A percentile compares a stretch with the other conserved stretches of the same genome.
phyloP scores from a whole-genome alignment of 2,797 vertebrate species.

The Crypturellus tataupa region DNA sequence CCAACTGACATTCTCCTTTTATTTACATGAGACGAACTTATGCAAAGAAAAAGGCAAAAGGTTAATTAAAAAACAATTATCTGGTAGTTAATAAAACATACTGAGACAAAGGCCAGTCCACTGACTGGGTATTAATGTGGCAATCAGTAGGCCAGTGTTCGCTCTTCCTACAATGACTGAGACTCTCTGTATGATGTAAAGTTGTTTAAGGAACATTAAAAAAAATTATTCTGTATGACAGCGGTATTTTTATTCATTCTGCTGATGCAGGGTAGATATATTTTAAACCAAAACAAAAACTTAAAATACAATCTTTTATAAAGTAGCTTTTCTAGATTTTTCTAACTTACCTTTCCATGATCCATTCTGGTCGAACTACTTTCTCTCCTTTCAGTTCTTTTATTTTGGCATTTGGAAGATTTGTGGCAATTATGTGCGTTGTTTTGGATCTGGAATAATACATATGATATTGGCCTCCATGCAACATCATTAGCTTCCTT shows the following conservation, averaged over 20 bases:
- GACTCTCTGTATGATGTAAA: neutral
- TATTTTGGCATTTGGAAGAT: slow-evolving; percentile 96
- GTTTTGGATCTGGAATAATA: slow-evolving; percentile 97
- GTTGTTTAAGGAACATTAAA: neutral
- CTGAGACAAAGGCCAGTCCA: neutral
- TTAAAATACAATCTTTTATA: neutral
- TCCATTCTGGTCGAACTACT: slow-evolving; percentile 95
- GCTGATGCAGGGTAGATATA: neutral
- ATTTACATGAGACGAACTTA: neutral
- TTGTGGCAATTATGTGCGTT: slow-evolving; percentile 96
- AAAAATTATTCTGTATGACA: neutral
- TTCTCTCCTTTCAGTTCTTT: slow-evolving; percentile 94
- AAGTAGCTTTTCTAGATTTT: neutral
- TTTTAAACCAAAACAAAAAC: neutral
- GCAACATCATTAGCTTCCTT: slow-evolving; percentile 95
- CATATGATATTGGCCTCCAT: slow-evolving; percentile 94
- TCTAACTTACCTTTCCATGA: slow-evolving; percentile 91
- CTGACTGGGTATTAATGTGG: neutral
- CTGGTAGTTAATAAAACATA: neutral
- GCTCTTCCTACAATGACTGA: neutral
- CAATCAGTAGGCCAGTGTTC: neutral
- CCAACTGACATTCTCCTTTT: neutral
- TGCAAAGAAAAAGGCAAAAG: neutral
- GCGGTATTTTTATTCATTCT: neutral
- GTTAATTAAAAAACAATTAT: neutral